Evolutionary conservation across 92 coral and sea anemone species (phyloP), one percentile per base, ranked within the genome.

Genomic region (Umimayanthus kanabou): DNA sequence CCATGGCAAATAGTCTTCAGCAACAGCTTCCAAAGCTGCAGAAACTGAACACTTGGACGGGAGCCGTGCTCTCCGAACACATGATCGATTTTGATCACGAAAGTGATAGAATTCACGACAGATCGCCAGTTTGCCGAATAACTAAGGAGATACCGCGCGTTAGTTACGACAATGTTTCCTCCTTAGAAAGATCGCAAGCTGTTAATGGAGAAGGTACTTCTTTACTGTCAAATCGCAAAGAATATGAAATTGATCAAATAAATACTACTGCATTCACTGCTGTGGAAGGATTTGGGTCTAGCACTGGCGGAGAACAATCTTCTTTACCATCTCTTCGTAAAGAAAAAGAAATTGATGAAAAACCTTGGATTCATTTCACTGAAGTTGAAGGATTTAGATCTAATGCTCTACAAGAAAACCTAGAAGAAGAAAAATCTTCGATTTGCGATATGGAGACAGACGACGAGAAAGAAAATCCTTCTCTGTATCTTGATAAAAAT

Each of bases 31-130:
- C 85, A 22, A 57, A 80, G 49, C 37, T 80, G 49, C 73, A 80
- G 33, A 80, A 80, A 80, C 47, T 80, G 49, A 80, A 80, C 67
- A 18, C 50, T 20, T 80, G 85, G 85, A 80, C 85, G 25, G 85
- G 85, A 80, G 85, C 47, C 23, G 85, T 22, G 30, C 49, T 80
- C 2, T 80, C 55, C 30, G 73, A 61, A 58, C 85, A 80, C 20
- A 57, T 80, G 72, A 80, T 80, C 47, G 55, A 55, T 9, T 80
- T 80, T 39, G 85, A 80, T 80, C 85, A 58, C 55, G 45, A 80
- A 61, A 80, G 29, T 22, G 73, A 80, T 6, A 50, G 30, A 39
- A 33, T 5, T 15, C 55, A 6, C 67, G 73, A 80, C 28, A 28
- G 2, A 2, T 61, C 85, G 23, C 53, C 67, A 11, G 73, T 80